Percentiles rank a stretch among this genome's conserved stretches.
Evolutionary conservation across 1,140 invertebrate genomes (phyloP).

Genomic region (Lanistes nyassanus): DNA sequence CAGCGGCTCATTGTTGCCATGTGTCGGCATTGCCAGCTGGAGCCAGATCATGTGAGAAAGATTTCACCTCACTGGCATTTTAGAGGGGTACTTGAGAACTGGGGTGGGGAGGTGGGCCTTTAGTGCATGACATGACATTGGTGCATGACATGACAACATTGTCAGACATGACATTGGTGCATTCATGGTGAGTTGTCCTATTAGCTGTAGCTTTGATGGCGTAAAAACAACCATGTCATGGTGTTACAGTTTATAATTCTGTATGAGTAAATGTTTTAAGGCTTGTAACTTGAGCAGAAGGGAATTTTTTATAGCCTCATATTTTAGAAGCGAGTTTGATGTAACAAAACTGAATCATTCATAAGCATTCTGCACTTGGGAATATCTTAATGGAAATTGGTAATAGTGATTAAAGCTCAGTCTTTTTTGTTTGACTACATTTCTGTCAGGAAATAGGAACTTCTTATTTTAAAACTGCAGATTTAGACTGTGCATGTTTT

Average conservation of each 20-base stretch:
- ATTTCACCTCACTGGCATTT: not conserved
- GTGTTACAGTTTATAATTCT: too few relatives aligned
- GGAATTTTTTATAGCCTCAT: too few relatives aligned
- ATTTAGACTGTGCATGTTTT: too few relatives aligned
- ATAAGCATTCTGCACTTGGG: not conserved
- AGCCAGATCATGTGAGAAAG: slow-evolving; percentile 82
- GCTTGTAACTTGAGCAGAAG: too few relatives aligned
- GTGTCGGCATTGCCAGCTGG: slow-evolving; percentile 89
- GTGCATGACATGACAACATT: too few relatives aligned
- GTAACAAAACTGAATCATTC: too few relatives aligned
- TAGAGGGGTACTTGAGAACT: not conserved
- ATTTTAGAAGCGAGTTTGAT: too few relatives aligned
- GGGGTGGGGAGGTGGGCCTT: not conserved
- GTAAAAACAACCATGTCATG: too few relatives aligned
- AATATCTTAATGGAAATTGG: not conserved
- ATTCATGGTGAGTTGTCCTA: too few relatives aligned
- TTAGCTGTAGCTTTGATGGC: too few relatives aligned
- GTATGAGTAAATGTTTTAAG: too few relatives aligned
- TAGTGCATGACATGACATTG: not conserved
- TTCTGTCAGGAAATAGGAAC: not conserved
- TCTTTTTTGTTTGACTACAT: not conserved
- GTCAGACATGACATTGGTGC: not conserved
- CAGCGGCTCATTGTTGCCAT: slow-evolving; percentile 87
- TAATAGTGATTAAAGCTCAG: not conserved
- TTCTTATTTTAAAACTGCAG: too few relatives aligned